phyloP scores from a whole-genome alignment of 2,113 vertebrate genomes.

The Sinocyclocheilus maitianheensis region DNA sequence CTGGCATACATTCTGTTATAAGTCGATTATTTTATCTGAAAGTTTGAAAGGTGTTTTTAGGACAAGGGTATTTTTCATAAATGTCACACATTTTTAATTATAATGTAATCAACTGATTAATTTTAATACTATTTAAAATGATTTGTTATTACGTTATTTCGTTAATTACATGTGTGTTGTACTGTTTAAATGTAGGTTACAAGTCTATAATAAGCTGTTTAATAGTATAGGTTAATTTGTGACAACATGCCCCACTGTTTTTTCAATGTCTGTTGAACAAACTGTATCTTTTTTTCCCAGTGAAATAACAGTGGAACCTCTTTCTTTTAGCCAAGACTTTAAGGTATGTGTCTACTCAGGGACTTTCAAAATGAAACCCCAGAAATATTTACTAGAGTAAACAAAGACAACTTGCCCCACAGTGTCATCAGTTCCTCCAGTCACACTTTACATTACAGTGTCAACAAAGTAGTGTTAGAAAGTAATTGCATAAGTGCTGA shows the following conservation, averaged over 20 bases:
- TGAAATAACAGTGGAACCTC: neutral
- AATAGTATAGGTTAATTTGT: neutral
- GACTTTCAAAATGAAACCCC: neutral
- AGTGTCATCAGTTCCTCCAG: neutral
- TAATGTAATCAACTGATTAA: neutral
- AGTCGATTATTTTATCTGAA: neutral
- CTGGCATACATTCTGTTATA: neutral
- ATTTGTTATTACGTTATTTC: neutral
- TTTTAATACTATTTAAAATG: neutral
- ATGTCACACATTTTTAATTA: neutral
- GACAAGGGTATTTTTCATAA: neutral
- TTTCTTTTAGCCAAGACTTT: neutral
- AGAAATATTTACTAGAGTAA: neutral
- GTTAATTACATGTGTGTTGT: neutral
- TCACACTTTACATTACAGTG: neutral
- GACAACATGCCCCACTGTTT: neutral
- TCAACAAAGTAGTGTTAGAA: neutral
- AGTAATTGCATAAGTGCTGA: neutral
- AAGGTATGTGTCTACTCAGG: neutral
- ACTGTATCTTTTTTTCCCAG: neutral
- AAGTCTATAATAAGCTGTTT: neutral
- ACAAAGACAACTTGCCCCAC: neutral
- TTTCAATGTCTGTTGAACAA: neutral
- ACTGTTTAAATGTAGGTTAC: neutral
- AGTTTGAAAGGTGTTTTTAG: neutral